Conservation (phyloP, 2,888 invertebrate genomes). For the Anthophora plumipes region DNA sequence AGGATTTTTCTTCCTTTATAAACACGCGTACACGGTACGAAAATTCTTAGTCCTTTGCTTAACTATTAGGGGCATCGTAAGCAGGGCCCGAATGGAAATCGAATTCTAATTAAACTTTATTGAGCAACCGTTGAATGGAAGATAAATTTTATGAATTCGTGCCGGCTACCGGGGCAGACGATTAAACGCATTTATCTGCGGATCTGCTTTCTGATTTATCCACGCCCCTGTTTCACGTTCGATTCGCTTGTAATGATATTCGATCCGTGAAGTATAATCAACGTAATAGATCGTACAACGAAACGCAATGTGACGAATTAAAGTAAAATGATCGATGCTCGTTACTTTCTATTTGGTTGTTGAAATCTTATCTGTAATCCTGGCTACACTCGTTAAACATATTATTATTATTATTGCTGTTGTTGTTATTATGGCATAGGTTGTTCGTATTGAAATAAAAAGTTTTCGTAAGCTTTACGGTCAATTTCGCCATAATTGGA, state of each 20-base stretch:
- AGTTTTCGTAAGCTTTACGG: neutral
- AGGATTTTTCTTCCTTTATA: too few relatives aligned
- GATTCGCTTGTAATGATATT: neutral
- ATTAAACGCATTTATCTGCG: constrained; percentile 17
- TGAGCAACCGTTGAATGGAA: constrained; percentile 16
- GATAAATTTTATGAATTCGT: constrained; percentile 41
- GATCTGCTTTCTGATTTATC: constrained; percentile 30
- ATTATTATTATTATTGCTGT: neutral
- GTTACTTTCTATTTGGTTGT: neutral
- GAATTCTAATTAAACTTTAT: constrained; percentile 62
- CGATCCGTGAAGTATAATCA: too few relatives aligned
- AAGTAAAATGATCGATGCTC: neutral
- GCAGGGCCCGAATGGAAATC: constrained; percentile 35
- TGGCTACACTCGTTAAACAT: neutral
- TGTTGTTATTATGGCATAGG: neutral
- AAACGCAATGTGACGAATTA: neutral
- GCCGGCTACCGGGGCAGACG: constrained; percentile 7
- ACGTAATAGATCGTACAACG: too few relatives aligned
- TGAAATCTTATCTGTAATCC: neutral
- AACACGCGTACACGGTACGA: too few relatives aligned
- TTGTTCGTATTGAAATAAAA: neutral
- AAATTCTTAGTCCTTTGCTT: constrained; percentile 34
- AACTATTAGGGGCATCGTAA: constrained; percentile 52
- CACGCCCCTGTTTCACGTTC: constrained; percentile 5
- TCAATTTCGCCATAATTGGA: neutral